phyloP scores from a whole-genome alignment of 2,888 invertebrate genomes.

The Luperina testacea region DNA sequence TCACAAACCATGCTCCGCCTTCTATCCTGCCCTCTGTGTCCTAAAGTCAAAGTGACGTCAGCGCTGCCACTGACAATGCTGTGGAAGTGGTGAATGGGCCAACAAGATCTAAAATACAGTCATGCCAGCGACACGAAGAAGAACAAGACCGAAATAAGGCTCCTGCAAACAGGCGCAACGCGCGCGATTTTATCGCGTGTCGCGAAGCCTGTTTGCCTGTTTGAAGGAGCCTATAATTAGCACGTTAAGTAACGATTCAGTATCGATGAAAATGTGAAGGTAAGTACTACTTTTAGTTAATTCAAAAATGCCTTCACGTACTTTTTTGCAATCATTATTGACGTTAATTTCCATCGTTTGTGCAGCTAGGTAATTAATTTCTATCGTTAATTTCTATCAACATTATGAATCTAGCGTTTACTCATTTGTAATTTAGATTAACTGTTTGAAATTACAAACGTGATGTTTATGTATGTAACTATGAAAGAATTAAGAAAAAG shows the following conservation, averaged over 20 bases:
- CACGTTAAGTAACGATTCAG: background rate
- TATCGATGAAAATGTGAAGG: background rate
- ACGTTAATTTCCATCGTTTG: background rate
- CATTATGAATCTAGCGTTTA: background rate
- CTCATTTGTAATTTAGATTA: constrained; percentile 9
- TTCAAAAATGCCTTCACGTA: background rate
- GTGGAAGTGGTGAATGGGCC: background rate
- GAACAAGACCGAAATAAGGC: too few relatives aligned
- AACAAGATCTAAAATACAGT: background rate
- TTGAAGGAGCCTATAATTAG: too few relatives aligned
- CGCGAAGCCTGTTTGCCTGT: too few relatives aligned
- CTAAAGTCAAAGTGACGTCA: background rate
- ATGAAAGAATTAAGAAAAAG: background rate
- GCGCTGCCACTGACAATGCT: background rate
- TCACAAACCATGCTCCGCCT: background rate
- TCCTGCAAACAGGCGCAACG: too few relatives aligned
- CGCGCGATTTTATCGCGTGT: too few relatives aligned
- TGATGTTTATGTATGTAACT: background rate
- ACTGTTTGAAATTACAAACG: background rate
- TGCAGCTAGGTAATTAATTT: too few relatives aligned
- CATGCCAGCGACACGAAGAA: too few relatives aligned
- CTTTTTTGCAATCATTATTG: background rate
- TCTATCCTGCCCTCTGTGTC: background rate
- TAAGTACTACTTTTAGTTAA: background rate
- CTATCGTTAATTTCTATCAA: too few relatives aligned